Conservation (phyloP, 2,113 vertebrate genomes). For the Ophiodon elongatus region DNA sequence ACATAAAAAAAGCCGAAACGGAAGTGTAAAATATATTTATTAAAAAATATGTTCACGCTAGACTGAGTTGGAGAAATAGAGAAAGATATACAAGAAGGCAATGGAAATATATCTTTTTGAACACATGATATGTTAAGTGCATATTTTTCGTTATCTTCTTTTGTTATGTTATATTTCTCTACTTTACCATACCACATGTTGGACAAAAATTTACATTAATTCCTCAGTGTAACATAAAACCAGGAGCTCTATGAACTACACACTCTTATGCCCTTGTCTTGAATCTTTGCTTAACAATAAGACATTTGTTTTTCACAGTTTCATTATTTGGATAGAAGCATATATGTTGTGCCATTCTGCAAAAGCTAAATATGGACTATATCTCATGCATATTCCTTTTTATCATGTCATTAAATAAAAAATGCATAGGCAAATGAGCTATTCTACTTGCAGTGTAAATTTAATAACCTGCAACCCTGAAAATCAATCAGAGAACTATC, state of each 20-base stretch:
- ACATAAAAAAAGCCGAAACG: not conserved
- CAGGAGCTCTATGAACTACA: not conserved
- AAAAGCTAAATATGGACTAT: constrained; percentile 11
- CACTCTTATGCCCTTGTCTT: not conserved
- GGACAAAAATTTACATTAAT: not conserved
- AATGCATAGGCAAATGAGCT: not conserved
- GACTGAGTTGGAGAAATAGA: not conserved
- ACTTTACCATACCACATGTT: not conserved
- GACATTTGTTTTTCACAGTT: not conserved
- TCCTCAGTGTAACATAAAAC: not conserved
- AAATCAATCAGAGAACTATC: constrained; percentile 28
- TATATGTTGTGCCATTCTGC: not conserved
- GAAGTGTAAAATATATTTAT: not conserved
- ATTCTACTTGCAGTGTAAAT: constrained; percentile 22
- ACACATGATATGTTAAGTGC: not conserved
- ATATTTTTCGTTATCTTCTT: not conserved
- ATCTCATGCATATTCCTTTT: not conserved
- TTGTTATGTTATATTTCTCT: not conserved
- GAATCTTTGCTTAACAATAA: not conserved
- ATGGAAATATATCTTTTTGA: not conserved
- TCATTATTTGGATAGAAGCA: not conserved
- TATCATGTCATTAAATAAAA: constrained; percentile 1
- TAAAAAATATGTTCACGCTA: not conserved
- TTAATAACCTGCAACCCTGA: constrained; percentile 19
- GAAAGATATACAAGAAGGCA: not conserved